phyloP scores from a whole-genome alignment of 2,888 invertebrate species.

The Drosophila buzzatii region DNA sequence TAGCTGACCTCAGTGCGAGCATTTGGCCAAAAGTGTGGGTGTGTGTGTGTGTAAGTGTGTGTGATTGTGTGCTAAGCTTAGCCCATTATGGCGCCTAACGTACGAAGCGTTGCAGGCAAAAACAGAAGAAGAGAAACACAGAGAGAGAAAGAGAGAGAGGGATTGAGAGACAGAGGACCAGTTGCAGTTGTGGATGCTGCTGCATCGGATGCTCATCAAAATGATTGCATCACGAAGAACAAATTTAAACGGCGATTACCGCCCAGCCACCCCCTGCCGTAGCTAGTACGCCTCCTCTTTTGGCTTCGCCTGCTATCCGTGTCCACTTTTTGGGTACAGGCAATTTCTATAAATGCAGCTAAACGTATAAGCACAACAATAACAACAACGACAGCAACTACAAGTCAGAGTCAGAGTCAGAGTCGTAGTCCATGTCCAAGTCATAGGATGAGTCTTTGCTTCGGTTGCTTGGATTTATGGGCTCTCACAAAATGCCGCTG shows the following conservation, averaged over 20 bases:
- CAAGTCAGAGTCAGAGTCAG: slow-evolving; percentile 13
- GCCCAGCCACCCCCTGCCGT: slow-evolving; percentile 8
- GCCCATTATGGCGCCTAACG: slow-evolving; percentile 75
- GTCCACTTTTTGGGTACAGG: slow-evolving; percentile 65
- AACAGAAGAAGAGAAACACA: slow-evolving; percentile 24
- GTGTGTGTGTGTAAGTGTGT: slow-evolving; percentile 36
- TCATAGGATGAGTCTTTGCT: slow-evolving; percentile 7
- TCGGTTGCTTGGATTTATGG: slow-evolving; percentile 53
- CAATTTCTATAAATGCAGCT: slow-evolving; percentile 76
- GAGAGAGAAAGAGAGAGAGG: slow-evolving; percentile 9
- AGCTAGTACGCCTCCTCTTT: not conserved
- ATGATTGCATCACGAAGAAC: slow-evolving; percentile 83
- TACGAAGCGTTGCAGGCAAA: slow-evolving; percentile 57
- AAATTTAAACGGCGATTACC: slow-evolving; percentile 80
- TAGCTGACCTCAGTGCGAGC: slow-evolving; percentile 58
- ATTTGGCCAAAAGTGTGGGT: slow-evolving; percentile 24
- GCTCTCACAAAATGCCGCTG: slow-evolving; percentile 69
- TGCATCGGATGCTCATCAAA: slow-evolving; percentile 68
- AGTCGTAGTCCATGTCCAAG: slow-evolving; percentile 14
- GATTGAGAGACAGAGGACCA: slow-evolving; percentile 9
- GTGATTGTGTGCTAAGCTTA: slow-evolving; percentile 63
- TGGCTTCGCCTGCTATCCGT: slow-evolving; percentile 37
- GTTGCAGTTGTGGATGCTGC: slow-evolving; percentile 31
- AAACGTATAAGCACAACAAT: slow-evolving; percentile 54
- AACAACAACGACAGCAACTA: slow-evolving; percentile 6